Base-by-base conservation (phyloP, 2,113 vertebrate species). In the Saguinus midas region DNA sequence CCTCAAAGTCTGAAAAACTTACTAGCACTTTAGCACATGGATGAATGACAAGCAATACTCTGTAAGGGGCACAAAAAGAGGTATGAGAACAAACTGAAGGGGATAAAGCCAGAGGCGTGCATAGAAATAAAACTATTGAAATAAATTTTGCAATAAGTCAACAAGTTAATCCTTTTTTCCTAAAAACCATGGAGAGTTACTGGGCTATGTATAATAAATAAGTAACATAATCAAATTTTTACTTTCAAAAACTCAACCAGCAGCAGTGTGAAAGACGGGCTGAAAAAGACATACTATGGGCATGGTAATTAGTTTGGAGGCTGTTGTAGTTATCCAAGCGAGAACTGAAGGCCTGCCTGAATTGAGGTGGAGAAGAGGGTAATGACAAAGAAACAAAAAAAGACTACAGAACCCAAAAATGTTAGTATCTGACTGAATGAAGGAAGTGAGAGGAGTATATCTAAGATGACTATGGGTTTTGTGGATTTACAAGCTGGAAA, bases 141-240 rank as follows among this genome's bases (percentile, higher is more conserved):
- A 87, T 11, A 12, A 81, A 50, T 76, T 93, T 80, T 78, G 8
- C 32, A 87, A 1, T 45, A 70, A 90, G 40, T 20, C 52, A 92
- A 72, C 76, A 32, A 27, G 17, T 25, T 43, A 58, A 25, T 72
- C 6, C 14, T 72, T 72, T 93, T 45, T 86, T 52, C 76, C 87
- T 68, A 70, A 72, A 95, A 82, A 29, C 21, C 32, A 72, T n/a
- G 17, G 35, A 52, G 13, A 73, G 25, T 8, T 88, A 64, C 58
- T 43, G 61, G 37, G 50, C 9, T 52, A 85, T 50, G 23, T 73
- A 93, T 43, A 70, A 55, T 68, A 92, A 82, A 43, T 57, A 90
- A 87, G 64, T 55, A 94, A 87, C 20, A 89, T 58, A 10, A 90
- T 61, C 45, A 85, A 64, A 73, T 23, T 13, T 79, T 57, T 48